phyloP scores from a whole-genome alignment of 2,113 vertebrate species.

The Sebastes fasciatus region DNA sequence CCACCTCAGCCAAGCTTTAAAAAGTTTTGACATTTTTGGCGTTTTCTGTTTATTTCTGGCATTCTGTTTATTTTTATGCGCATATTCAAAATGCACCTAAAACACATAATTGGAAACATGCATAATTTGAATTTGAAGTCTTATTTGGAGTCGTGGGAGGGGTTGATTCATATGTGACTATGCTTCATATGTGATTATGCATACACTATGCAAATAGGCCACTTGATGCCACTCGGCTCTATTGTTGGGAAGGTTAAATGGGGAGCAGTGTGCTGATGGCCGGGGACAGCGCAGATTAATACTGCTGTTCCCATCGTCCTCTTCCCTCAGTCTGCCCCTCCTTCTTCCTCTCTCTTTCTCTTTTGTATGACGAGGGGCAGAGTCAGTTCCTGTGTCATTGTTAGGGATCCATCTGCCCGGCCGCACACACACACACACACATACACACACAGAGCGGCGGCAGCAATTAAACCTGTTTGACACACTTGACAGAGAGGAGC shows the following conservation, averaged over 20 bases:
- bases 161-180: not conserved
- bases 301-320: slow-evolving; percentile 43
- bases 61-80: not conserved
- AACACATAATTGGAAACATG: not conserved
- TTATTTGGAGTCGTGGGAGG: slow-evolving; percentile 1
- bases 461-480: slow-evolving; percentile 80
- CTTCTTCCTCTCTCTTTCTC: slow-evolving; percentile 53
- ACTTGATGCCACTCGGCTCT: slow-evolving; percentile 41
- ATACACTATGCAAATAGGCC: slow-evolving; percentile 46
- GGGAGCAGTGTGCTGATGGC: slow-evolving; percentile 41
- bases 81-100: not conserved
- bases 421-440: slow-evolving; percentile 18
- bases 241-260: slow-evolving; percentile 56
- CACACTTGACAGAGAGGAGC: slow-evolving; percentile 71
- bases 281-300: slow-evolving; percentile 45
- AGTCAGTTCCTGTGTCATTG: slow-evolving; percentile 82
- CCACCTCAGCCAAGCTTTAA: not conserved
- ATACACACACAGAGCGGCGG: slow-evolving; percentile 28
- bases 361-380: slow-evolving; percentile 51
- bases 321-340: slow-evolving; percentile 30
- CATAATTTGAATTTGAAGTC: not conserved
- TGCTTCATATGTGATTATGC: slow-evolving; percentile 37
- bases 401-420: slow-evolving; percentile 78
- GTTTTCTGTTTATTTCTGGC: not conserved
- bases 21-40: not conserved